Conservation (phyloP, 2,888 invertebrate species). For the Capitulum mitella region DNA sequence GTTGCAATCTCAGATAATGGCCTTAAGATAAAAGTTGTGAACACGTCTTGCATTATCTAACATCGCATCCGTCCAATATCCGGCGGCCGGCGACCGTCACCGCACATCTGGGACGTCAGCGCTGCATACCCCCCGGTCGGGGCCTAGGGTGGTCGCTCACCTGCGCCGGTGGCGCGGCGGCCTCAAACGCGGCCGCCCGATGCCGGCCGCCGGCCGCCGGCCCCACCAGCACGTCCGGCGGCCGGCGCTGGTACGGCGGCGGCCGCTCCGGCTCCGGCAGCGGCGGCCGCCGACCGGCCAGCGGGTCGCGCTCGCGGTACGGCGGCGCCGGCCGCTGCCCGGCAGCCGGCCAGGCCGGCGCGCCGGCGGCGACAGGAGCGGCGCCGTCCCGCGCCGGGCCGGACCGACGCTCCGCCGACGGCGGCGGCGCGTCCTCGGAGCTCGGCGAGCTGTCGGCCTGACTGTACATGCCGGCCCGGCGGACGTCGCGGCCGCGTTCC, state of each 20-base stretch:
- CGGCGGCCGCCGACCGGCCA: neutral
- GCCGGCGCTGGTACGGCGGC: neutral
- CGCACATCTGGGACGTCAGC: too few relatives aligned
- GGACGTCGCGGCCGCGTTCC: neutral
- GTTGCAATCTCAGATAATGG: too few relatives aligned
- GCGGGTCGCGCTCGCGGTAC: constrained; percentile 13
- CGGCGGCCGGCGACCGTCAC: too few relatives aligned
- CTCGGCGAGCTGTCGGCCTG: neutral
- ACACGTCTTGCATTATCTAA: too few relatives aligned
- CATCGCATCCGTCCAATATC: too few relatives aligned
- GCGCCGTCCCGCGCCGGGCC: too few relatives aligned
- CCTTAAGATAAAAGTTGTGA: too few relatives aligned
- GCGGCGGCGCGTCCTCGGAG: neutral
- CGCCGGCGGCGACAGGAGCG: too few relatives aligned
- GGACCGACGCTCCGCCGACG: neutral
- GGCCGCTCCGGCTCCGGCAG: neutral
- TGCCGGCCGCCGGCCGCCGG: neutral
- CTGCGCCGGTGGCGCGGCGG: too few relatives aligned
- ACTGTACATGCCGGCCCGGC: neutral
- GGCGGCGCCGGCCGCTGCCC: neutral
- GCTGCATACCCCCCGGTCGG: too few relatives aligned
- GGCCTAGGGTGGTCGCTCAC: too few relatives aligned
- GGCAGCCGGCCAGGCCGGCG: neutral
- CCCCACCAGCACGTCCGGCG: neutral
- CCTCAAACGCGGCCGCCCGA: neutral